Base-by-base conservation (phyloP, 2,888 invertebrate genomes). In the Megamerina dolium region DNA sequence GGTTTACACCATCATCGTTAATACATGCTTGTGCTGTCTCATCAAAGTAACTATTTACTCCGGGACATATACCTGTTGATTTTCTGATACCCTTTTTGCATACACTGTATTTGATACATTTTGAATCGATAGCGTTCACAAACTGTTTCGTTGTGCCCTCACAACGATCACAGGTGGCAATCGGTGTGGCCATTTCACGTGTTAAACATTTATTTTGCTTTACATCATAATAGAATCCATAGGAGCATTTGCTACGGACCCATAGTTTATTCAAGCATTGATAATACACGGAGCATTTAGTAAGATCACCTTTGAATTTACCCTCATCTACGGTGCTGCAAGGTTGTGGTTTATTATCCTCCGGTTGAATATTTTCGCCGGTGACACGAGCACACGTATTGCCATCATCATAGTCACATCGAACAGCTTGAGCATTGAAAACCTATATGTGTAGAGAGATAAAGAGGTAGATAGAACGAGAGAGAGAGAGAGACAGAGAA, bases 41-140 rank as follows among this genome's bases (percentile, higher is more conserved):
- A 26, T 60, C 54, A 37, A 63, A 67, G 48, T 66, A 66, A 9
- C 29, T 32, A 2, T 43, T 44, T 2, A 37, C 48, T 1, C 0
- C 5, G 2, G 13, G 1, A 23, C 59, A 57, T 1, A 4, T 3
- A 5, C 43, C 49, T 12, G 31, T 43, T 3, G 37, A 36, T 2
- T 26, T 31, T 12, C 21, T 16, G 6, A 35, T 37, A 4, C 52
- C 51, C 31, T 48, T 37, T 8, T 19, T 13, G 29, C 56, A 56
- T 6, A 33, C 26, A 2, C 14, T 41, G 47, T 53, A 56, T n/a
- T 31, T 23, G 12, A 19, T 23, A 37, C 60, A 58, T 3, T 31
- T 29, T 13, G 43, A 5, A 26, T 51, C 48, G 3, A 53, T 53
- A 3, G 47, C 37, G 44, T 59, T 60, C 8, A 56, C 58, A 41